Evolutionary conservation across 1,140 invertebrate genomes (phyloP).

Genomic region (Rhysida immarginata): DNA sequence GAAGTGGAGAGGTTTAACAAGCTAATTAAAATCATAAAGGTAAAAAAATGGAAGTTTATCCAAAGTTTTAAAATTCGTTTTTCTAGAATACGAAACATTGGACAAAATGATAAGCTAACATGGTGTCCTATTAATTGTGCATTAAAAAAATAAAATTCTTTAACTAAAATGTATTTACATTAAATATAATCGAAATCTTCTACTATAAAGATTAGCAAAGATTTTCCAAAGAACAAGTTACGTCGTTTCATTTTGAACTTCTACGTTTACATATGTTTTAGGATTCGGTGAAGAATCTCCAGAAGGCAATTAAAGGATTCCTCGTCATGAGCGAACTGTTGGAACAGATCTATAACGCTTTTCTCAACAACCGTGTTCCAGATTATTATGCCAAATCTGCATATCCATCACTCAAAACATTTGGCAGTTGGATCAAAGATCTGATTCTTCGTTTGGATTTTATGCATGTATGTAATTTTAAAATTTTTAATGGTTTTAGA

Average conservation of each 20-base stretch:
- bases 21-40: constrained; percentile 41
- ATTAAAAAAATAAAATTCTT: no score
- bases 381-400: constrained; percentile 57
- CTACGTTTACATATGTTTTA: no score
- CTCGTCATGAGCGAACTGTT: constrained; percentile 76
- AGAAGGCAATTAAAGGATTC: constrained; percentile 68
- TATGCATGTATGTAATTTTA: constrained; percentile 44
- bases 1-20: constrained; percentile 74
- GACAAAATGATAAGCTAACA: no score
- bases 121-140: no score
- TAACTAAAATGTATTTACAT: no score
- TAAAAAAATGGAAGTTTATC: constrained; percentile 16
- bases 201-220: no score
- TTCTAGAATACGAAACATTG: no score
- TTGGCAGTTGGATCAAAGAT: constrained; percentile 68
- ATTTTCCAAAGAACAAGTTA: no score
- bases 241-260: no score
- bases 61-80: no score
- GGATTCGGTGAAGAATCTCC: constrained; percentile 52
- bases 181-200: no score
- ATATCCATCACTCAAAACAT: constrained; percentile 69
- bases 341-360: constrained; percentile 58
- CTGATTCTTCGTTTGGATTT: constrained; percentile 60
- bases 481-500: neutral
- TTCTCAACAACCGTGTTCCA: constrained; percentile 64